Evolutionary conservation across 2,888 invertebrate species (phyloP), one percentile per base, ranked within the genome.

Genomic region (Alentia gelatinosa): DNA sequence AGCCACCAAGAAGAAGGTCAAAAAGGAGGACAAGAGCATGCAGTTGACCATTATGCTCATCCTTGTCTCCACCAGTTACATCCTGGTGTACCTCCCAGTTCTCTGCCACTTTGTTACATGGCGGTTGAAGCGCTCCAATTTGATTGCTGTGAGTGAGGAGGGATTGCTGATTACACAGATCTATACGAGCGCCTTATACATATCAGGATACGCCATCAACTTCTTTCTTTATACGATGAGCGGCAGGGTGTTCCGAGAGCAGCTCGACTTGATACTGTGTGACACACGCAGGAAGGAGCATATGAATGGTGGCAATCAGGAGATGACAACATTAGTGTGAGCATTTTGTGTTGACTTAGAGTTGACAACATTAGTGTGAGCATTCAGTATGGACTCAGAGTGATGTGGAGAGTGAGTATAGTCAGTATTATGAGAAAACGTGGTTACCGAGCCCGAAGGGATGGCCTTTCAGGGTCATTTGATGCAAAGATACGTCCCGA

Each of bases 191-290:
- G 50, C 92, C 23, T 89, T 93, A 39, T 93, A 93, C 91, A 91
- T 93, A 33, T 90, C 91, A 7, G 93, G 93, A 1, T 93, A 93
- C 68, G 93, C 93, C 37, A 93, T 92, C 91, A 93, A 93, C 91
- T 93, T 93, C 79, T 93, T 93, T 89, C 92, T 93, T 40, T 93
- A 93, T 92, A 93, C 93, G 0, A 84, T 93, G 39, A 92, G 92
- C n/a, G 93, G 93, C 5, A 50, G 91, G 23, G 91, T 93, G 7
- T 93, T 93, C 91, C 79, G 93, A n/a, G 91, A 93, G 35, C 93
- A 93, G 88, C 91, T 93, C 42, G 89, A 89, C 84, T 33, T 63
- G 33, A 90, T 93, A 7, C 84, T 93, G n/a, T 93, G 92, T 90
- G 89, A 89, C 63, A 30, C 56, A 7, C 83, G 84, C 39, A 75